Evolutionary conservation across 2,888 invertebrate species (phyloP).

Genomic region (Fragum fragum): DNA sequence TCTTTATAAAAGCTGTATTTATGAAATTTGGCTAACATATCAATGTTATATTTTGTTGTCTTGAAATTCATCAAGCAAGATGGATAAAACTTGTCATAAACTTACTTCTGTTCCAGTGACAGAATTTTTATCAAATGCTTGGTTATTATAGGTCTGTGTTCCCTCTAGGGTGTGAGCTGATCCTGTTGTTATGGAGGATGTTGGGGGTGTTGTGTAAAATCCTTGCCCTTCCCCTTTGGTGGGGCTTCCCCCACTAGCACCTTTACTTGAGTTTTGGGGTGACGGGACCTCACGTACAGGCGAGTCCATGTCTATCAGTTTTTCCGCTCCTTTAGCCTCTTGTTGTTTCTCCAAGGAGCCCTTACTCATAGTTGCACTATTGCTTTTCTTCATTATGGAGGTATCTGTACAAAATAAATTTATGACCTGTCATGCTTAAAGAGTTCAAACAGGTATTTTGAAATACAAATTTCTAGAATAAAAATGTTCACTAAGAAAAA

Average conservation of each 20-base stretch:
- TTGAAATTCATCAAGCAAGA: too few species aligned
- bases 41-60: too few species aligned
- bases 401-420: conserved; percentile 11
- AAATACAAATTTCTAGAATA: too few species aligned
- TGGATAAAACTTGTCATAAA: neutral
- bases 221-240: conserved; percentile 12
- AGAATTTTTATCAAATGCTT: conserved; percentile 73
- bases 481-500: too few species aligned
- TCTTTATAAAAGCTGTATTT: too few species aligned
- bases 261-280: conserved; percentile 29
- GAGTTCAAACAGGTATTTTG: too few species aligned
- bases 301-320: conserved; percentile 62
- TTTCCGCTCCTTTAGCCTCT: conserved; percentile 32
- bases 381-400: conserved; percentile 9
- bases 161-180: conserved; percentile 62
- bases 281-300: conserved; percentile 32
- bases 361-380: conserved; percentile 16
- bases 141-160: conserved; percentile 75
- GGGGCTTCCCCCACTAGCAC: conserved; percentile 32
- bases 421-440: too few species aligned
- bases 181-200: conserved; percentile 61
- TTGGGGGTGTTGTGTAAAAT: conserved; percentile 33
- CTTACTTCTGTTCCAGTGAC: conserved; percentile 67
- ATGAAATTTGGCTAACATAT: too few species aligned
- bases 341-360: neutral